phyloP scores from a whole-genome alignment of 2,888 invertebrate genomes.

The Pseudococcus longispinus region DNA sequence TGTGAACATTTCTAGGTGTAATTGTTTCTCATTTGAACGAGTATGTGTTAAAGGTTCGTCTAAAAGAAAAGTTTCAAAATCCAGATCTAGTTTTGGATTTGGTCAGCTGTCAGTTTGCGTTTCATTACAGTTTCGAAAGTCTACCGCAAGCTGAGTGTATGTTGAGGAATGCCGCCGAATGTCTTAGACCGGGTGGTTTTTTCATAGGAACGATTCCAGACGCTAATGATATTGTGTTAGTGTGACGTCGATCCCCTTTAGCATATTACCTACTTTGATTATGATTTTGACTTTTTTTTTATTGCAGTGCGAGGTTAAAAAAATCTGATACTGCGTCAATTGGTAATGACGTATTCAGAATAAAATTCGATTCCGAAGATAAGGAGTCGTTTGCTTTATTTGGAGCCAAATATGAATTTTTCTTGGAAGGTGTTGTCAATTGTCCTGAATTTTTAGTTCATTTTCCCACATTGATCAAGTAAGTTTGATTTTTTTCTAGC shows the following conservation, averaged over 20 bases:
- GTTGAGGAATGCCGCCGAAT: slow-evolving; percentile 90
- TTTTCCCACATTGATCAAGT: slow-evolving; percentile 79
- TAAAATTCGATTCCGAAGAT: slow-evolving; percentile 74
- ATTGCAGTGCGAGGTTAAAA: slow-evolving; percentile 67
- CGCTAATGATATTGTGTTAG: slow-evolving; percentile 86
- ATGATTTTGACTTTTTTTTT: not conserved
- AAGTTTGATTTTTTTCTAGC: not conserved
- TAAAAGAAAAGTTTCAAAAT: slow-evolving; percentile 80
- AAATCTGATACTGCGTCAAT: slow-evolving; percentile 70
- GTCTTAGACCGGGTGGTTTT: slow-evolving; percentile 86
- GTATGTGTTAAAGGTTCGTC: slow-evolving; percentile 64
- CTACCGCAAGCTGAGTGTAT: slow-evolving; percentile 87
- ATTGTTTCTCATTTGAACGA: slow-evolving; percentile 13
- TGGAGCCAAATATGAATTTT: slow-evolving; percentile 95
- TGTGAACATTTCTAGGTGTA: slow-evolving; percentile 17
- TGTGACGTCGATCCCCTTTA: slow-evolving; percentile 57
- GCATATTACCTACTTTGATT: not conserved
- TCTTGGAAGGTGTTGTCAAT: slow-evolving; percentile 93
- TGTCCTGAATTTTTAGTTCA: slow-evolving; percentile 98
- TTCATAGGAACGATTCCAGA: slow-evolving; percentile 98
- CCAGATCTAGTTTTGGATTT: slow-evolving; percentile 82
- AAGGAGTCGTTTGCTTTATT: slow-evolving; percentile 76
- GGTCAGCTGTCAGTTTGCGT: slow-evolving; percentile 96
- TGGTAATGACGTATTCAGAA: slow-evolving; percentile 80
- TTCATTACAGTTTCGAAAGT: slow-evolving; percentile 96